phyloP scores from a whole-genome alignment of 2,888 invertebrate genomes.

The Metopia argyrocephala region DNA sequence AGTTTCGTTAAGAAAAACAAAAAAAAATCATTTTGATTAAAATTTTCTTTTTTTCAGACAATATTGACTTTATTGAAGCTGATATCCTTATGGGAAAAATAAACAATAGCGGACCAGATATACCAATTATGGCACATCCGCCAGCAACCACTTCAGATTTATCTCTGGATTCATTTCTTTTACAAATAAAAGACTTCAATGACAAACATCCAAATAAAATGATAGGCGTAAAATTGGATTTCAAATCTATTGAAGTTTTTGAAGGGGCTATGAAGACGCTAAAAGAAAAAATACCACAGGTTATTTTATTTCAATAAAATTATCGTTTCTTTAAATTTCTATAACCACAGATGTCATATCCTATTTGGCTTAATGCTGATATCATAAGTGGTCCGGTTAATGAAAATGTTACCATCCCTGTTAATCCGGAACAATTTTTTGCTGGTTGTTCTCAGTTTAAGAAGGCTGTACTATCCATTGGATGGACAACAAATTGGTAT shows the following conservation, averaged over 20 bases:
- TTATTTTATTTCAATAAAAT: conserved; percentile 65
- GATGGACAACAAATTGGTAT: conserved; percentile 89
- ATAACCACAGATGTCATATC: conserved; percentile 83
- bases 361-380: conserved; percentile 93
- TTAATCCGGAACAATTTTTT: conserved; percentile 83
- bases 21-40: not conserved
- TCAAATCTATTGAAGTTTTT: conserved; percentile 88
- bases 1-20: conserved; percentile 63
- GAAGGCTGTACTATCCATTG: conserved; percentile 86
- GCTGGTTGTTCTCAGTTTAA: conserved; percentile 81
- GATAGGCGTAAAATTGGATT: conserved; percentile 93
- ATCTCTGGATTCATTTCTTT: conserved; percentile 85
- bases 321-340: not conserved
- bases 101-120: conserved; percentile 77
- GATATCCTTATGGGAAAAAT: conserved; percentile 87
- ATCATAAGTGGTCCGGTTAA: conserved; percentile 86
- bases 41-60: conserved; percentile 76
- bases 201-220: conserved; percentile 73
- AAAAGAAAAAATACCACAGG: conserved; percentile 75
- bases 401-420: conserved; percentile 80
- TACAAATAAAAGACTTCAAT: conserved; percentile 80
- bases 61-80: conserved; percentile 90
- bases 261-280: conserved; percentile 80
- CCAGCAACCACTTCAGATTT: conserved; percentile 86
- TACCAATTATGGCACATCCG: conserved; percentile 93